Base-by-base conservation (phyloP, 2,797 vertebrate genomes). In the Coregonus sp. region DNA sequence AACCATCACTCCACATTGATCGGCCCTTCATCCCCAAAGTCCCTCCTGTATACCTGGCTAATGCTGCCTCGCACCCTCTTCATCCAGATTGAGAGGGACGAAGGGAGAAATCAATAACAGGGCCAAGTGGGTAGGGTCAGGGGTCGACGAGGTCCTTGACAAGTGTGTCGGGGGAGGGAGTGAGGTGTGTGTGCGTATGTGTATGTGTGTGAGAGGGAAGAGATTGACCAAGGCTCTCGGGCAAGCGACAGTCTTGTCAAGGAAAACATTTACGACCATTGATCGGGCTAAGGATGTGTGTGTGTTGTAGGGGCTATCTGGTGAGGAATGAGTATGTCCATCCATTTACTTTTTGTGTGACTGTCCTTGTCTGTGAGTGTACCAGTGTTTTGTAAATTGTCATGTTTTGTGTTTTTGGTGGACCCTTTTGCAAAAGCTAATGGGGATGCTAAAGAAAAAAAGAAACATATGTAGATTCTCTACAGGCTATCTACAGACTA, bases 121-220 rank as follows among this genome's bases (percentile, higher is more conserved):
- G 79, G 92, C 94, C 94, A 95, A 96, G 94, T 93, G 92, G 87
- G 85, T 80, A 75, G 90, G 95, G 94, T 96, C 93, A 95, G 84
- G 92, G 96, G 95, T 97, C 95, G 96, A 95, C 92, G 89, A 96
- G 95, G 95, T 95, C 94, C 95, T 95, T 95, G 96, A 96, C 93
- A 95, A 96, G 95, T 93, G 93, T 94, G 94, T 92, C 94, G 93
- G 89, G 89, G 88, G 92, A 92, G 93, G 94, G 92, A 94, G 87
- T 89, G 87, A 89, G 91, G 86, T 80, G 85, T 75, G 66, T 78
- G 80, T 69, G 63, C 77, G 80, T 61, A 33, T 69, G 70, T 75
- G 66, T 78, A 79, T 69, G 63, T 78, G 80, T 61, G 37, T 69
- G 70, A 73, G 70, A 87, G 79, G 86, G 84, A 91, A 88, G 83